Evolutionary conservation across 2,113 vertebrate genomes (phyloP).

Genomic region (Lepidothrix coronata): DNA sequence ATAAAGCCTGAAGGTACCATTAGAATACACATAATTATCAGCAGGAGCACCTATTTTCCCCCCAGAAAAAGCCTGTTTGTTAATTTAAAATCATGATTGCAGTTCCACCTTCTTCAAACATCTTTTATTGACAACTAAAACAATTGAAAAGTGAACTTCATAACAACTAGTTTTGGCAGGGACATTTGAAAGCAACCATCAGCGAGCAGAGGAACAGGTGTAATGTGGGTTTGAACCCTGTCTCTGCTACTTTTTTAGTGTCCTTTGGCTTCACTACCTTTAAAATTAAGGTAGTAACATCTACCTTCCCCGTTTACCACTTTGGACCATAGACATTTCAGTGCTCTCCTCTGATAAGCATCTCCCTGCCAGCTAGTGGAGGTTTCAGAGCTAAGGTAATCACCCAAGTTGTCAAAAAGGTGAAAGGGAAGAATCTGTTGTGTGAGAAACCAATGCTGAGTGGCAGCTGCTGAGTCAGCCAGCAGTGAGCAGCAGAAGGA

Average conservation of each 20-base stretch:
- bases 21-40: not conserved
- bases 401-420: accelerated
- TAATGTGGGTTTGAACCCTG: not conserved
- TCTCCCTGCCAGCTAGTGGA: not conserved
- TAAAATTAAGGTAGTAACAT: not conserved
- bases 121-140: not conserved
- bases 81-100: not conserved
- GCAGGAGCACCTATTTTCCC: not conserved
- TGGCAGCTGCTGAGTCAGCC: not conserved
- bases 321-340: not conserved
- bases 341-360: not conserved
- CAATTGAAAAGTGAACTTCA: not conserved
- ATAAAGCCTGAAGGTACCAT: not conserved
- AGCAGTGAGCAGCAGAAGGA: not conserved
- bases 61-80: not conserved
- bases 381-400: not conserved
- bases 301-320: not conserved
- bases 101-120: not conserved
- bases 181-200: not conserved
- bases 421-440: not conserved
- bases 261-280: not conserved
- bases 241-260: not conserved
- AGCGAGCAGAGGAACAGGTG: accelerated
- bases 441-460: not conserved
- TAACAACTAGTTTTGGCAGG: not conserved